Evolutionary conservation across 2,888 invertebrate genomes (phyloP).

Genomic region (Drosophila algonquin): DNA sequence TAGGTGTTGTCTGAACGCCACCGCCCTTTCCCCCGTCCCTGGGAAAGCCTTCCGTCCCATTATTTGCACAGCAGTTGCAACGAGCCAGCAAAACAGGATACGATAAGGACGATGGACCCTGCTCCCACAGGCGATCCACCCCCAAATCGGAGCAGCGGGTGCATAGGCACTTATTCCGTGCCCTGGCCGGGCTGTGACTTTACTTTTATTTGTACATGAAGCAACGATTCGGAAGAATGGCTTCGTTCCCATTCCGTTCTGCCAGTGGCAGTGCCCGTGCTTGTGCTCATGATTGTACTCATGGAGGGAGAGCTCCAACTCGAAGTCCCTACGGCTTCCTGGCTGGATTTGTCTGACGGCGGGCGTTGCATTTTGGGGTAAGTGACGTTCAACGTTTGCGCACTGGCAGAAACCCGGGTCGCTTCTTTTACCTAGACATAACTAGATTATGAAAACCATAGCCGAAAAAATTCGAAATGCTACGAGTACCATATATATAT

Average conservation of each 20-base stretch:
- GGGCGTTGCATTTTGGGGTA: conserved; percentile 50
- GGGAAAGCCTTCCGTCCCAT: conserved; percentile 54
- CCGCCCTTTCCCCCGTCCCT: conserved; percentile 51
- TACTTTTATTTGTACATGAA: conserved; percentile 67
- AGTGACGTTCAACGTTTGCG: conserved; percentile 24
- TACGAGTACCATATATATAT: no score
- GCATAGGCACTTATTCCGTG: conserved; percentile 41
- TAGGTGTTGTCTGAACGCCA: conserved; percentile 29
- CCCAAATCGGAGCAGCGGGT: conserved; percentile 19
- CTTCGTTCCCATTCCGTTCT: conserved; percentile 45
- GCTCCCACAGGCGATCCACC: conserved; percentile 8
- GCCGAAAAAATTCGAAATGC: not conserved
- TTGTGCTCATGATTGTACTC: conserved; percentile 1
- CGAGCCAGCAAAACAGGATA: conserved; percentile 44
- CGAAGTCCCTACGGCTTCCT: conserved; percentile 39
- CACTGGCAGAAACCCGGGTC: conserved; percentile 40
- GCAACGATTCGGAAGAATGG: conserved; percentile 75
- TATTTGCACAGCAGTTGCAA: conserved; percentile 81
- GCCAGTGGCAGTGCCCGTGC: conserved; percentile 13
- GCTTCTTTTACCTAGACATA: no score
- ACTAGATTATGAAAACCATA: no score
- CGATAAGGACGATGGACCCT: conserved; percentile 15
- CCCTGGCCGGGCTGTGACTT: conserved; percentile 47
- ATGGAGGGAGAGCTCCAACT: conserved; percentile 4
- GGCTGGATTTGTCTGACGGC: conserved; percentile 41